Evolutionary conservation across 1,140 invertebrate genomes (phyloP).

Genomic region (Drosophila punjabiensis): DNA sequence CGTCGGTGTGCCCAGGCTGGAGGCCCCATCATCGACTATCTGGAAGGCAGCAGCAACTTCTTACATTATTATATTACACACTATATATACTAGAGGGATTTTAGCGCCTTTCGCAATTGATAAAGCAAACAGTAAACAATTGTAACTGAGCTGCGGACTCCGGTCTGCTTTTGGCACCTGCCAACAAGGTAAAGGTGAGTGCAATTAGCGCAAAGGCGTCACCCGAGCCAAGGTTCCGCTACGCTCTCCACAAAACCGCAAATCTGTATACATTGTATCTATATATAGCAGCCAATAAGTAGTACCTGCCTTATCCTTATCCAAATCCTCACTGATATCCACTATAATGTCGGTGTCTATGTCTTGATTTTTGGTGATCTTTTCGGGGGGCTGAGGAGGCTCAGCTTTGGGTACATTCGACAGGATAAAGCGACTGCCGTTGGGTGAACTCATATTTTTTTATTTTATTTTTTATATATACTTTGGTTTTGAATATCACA

Average conservation of each 20-base stretch:
- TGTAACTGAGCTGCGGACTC: conserved; percentile 16
- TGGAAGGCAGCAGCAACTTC: conserved; percentile 4
- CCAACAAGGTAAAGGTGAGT: conserved; percentile 36
- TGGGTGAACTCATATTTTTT: conserved; percentile 46
- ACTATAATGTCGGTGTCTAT: neutral
- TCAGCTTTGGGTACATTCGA: conserved; percentile 19
- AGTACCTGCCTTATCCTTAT: conserved; percentile 70
- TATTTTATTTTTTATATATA: no score
- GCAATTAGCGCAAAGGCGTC: conserved; percentile 41
- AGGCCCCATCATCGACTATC: conserved; percentile 60
- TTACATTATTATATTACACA: conserved; percentile 1
- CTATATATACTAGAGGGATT: neutral
- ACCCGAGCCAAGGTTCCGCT: conserved; percentile 29
- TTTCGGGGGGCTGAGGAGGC: neutral
- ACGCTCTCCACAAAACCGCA: conserved; percentile 18
- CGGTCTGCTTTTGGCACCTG: conserved; percentile 45
- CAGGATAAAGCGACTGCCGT: conserved; percentile 24
- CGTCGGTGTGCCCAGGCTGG: conserved; percentile 54
- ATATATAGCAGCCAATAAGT: neutral
- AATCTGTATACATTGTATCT: neutral
- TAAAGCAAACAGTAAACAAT: conserved; percentile 25
- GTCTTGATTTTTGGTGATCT: neutral
- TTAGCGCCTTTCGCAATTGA: conserved; percentile 26
- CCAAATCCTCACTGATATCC: conserved; percentile 15
- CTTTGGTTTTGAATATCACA: conserved; percentile 17